Evolutionary conservation across 2,113 vertebrate species (phyloP), one percentile per base, ranked within the genome.

Genomic region (Capreolus pygargus): DNA sequence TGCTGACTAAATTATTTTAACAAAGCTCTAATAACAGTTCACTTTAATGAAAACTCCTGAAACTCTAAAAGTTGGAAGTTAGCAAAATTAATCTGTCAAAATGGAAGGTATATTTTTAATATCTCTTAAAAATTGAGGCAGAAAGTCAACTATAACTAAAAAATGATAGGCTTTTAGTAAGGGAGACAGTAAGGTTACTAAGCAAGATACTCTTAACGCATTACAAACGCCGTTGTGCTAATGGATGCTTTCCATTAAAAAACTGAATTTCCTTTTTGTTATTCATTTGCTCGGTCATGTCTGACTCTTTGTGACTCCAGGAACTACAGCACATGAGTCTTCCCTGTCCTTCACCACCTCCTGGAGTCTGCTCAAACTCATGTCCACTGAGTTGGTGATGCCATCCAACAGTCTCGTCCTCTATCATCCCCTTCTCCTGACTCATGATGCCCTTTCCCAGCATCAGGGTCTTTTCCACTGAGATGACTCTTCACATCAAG

Each of bases 31-130:
- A 50, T 86, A 86, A 55, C 6, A n/a, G 43, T 93, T 55, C 12
- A 61, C 36, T 79, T 79, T 93, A 91, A 96, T 82, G 27, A 88
- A 94, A 96, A 82, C 25, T 30, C 92, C 3, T 10, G 17, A 64
- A 87, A 88, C 85, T 81, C 11, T 91, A 23, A 70, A 92, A 30
- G n/a, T 90, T 96, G 30, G 25, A 92, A 94, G 54, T 94, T 92
- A 86, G 47, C 13, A 92, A 87, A 82, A 95, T 78, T 92, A 86
- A 47, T 96, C 81, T 95, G 45, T 83, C 83, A 89, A 45, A 86
- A 85, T 91, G 82, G 28, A 96, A 95, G 54, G 58, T 15, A 64
- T 45, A 33, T 50, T 93, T 87, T 82, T 79, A 60, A 55, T 93
- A 9, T 94, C 9, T 58, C 54, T 92, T 84, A 85, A 92, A 47